Base-by-base conservation (phyloP, 2,888 invertebrate species). In the Lissonota sp. region DNA sequence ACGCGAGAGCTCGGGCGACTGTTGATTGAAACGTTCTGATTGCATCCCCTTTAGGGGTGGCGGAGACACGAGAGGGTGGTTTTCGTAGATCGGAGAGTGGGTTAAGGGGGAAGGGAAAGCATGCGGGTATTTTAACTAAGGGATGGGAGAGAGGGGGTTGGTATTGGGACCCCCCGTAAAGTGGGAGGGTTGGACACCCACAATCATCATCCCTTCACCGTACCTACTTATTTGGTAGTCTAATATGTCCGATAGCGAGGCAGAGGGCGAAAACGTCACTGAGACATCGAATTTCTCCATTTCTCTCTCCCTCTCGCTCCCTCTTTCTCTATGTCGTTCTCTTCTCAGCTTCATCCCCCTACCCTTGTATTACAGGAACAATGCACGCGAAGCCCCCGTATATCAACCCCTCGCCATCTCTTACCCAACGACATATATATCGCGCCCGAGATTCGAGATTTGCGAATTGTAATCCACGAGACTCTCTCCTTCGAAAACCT, bases 1-100 rank as follows among this genome's bases (percentile, higher is more conserved):
- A 42, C 74, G 58, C 53, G 74, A 55, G 74, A 55, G 78, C 83
- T 88, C 85, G 84, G 86, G 89, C 88, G 90, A 89, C 88, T 89
- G 90, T 91, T 92, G 92, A 92, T 92, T 92, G 92, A 92, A 92
- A 92, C 91, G 92, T 92, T 88, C 91, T 92, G 92, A 92, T 92
- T 92, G 92, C 92, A 89, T 90, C 90, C 92, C 92, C 89, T 16
- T 42, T 87, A 86, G 90, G 91, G 89, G 88, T 88, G 85, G 89
- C 87, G 89, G 89, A 89, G 89, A 6, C 26, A 14, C 14, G 53
- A 14, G 12, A 14, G 14, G 53, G 53, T 7, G 16, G 26, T 26
- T 26, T 26, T 26, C 26, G 26, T 26, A 26, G 1, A 6, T 5
- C 14, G 88, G 84, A 88, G 85, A 26, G 85, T 79, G 84, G 85